Evolutionary conservation across 2,888 invertebrate genomes (phyloP), one percentile per base, ranked within the genome.

Genomic region (Neoascia interrupta): DNA sequence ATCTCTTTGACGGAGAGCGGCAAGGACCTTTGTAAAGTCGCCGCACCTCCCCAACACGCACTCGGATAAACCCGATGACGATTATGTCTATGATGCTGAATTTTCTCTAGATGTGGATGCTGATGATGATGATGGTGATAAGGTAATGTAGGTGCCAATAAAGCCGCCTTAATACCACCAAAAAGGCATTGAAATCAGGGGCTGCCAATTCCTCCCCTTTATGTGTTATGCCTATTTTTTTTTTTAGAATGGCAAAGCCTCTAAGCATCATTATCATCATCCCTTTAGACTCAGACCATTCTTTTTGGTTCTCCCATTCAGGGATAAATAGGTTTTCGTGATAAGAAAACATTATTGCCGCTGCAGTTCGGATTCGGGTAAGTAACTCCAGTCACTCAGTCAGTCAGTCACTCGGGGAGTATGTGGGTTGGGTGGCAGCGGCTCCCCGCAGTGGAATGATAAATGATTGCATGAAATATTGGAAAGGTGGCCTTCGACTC

Each of bases 281-380:
- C 70, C 61, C 47, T 37, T 15, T n/a, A 58, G 19, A 19, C 41
- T 36, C 26, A 19, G 13, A 39, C 36, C 39, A 41, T 66, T 39
- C 54, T 10, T 23, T 6, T 5, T 8, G n/a, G 10, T 2, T 23
- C n/a, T 26, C 37, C 15, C 41, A 56, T 79, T 79, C 39, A 28
- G 82, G 83, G 84, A 84, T 84, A 85, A 85, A 85, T 84, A 84
- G 84, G 82, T 82, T 83, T 85, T 82, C 85, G 85, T 85, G 85
- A 85, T 84, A 85, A 85, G 85, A 84, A 85, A 85, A 83, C 85
- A 79, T 79, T 79, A 79, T 79, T 75, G 63, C 53, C 45, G 54
- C 26, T 73, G 79, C 79, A 73, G 45, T 76, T 70, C 45, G 63
- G 39, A 28, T 43, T 23, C 16, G 45, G 36, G 41, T 53, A 56